phyloP scores from a whole-genome alignment of 2,113 vertebrate genomes.

The Etia nguti region DNA sequence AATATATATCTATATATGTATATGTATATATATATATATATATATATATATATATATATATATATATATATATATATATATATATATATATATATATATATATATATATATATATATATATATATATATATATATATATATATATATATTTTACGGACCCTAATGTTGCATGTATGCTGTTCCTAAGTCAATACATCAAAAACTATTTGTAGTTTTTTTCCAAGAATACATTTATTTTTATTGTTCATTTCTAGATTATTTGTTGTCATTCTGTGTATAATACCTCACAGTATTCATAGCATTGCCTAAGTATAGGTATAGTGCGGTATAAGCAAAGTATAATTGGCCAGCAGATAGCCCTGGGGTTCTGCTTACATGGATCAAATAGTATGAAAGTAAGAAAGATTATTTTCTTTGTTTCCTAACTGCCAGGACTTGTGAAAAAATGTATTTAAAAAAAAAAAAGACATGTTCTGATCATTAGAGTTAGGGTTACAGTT shows the following conservation, averaged over 20 bases:
- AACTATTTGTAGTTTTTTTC: fast-evolving
- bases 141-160: too few species aligned
- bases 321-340: not conserved
- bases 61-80: too few species aligned
- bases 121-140: too few species aligned
- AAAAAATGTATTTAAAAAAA: not conserved
- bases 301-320: fast-evolving
- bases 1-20: too few species aligned
- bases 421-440: not conserved
- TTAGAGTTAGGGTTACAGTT: not conserved
- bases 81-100: too few species aligned
- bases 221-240: not conserved
- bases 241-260: not conserved
- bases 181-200: not conserved
- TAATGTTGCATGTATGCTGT: not conserved
- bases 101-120: too few species aligned
- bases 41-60: too few species aligned
- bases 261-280: not conserved
- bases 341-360: fast-evolving
- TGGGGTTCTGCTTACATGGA: not conserved
- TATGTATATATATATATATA: too few species aligned
- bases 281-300: not conserved
- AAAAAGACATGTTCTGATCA: not conserved
- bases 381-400: not conserved
- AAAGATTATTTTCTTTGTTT: not conserved